Conservation (phyloP, 2,113 vertebrate species). For the Halcyon senegalensis region DNA sequence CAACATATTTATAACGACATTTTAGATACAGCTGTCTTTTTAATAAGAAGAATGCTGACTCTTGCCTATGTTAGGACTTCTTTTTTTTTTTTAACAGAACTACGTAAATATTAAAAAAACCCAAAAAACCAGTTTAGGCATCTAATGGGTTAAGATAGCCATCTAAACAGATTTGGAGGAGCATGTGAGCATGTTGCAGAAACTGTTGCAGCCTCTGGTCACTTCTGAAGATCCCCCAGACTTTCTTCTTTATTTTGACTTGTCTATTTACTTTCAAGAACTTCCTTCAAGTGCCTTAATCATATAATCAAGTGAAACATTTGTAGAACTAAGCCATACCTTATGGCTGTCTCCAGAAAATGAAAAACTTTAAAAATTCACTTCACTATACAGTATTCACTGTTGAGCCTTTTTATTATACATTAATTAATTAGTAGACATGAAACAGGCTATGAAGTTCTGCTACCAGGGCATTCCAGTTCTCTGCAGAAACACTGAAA, state of each 20-base stretch:
- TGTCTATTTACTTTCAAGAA: neutral
- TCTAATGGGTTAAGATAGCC: neutral
- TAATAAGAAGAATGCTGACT: neutral
- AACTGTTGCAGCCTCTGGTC: neutral
- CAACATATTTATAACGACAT: neutral
- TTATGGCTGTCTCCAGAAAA: neutral
- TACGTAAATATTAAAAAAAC: neutral
- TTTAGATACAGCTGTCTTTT: neutral
- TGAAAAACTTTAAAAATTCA: neutral
- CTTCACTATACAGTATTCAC: neutral
- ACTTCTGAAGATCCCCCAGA: neutral
- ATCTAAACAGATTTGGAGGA: neutral
- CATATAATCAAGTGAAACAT: neutral
- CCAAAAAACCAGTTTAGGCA: neutral
- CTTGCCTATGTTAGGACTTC: neutral
- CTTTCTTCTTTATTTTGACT: neutral
- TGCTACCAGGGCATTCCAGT: neutral
- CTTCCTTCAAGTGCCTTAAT: neutral
- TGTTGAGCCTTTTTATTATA: neutral
- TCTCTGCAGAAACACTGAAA: neutral
- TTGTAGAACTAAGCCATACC: neutral
- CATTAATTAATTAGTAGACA: neutral
- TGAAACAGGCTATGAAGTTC: accelerated
- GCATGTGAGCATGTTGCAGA: accelerated
- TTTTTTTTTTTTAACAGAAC: neutral